Percentiles rank a stretch among this genome's conserved stretches.
phyloP scores from a whole-genome alignment of 2,113 vertebrate genomes.

The Ceuthmochares aereus region DNA sequence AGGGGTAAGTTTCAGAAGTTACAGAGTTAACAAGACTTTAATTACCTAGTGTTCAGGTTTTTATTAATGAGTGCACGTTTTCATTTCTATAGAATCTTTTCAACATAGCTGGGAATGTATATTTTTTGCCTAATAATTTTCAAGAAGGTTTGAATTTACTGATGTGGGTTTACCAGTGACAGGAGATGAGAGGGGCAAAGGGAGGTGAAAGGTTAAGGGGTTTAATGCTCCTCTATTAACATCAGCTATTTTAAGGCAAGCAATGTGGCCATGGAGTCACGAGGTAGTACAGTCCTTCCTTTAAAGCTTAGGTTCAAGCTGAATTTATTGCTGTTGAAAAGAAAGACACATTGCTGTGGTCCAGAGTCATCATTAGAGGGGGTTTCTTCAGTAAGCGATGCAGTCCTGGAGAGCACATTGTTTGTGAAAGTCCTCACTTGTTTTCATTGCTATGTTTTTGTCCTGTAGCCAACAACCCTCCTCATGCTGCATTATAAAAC shows the following conservation, averaged over 20 bases:
- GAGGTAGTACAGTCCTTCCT: neutral
- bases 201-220: neutral
- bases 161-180: neutral
- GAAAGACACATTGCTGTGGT: neutral
- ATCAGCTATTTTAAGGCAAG: neutral
- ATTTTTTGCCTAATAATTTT: neutral
- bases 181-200: neutral
- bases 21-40: neutral
- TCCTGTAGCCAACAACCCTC: neutral
- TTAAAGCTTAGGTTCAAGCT: neutral
- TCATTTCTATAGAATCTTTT: neutral
- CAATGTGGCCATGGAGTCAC: neutral
- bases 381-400: neutral
- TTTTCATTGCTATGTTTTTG: neutral
- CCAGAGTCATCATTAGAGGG: neutral
- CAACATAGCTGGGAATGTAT: neutral
- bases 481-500: neutral
- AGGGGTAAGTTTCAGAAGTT: neutral
- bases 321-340: neutral
- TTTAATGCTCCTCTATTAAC: neutral
- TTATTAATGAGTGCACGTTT: neutral
- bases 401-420: neutral
- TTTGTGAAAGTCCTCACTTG: neutral
- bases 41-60: neutral
- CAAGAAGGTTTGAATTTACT: neutral